These are phyloP conservation scores for Nibea albiflora DNA, from an alignment of 2,113 vertebrate genomes.

Conservation along the genomic window DNA sequence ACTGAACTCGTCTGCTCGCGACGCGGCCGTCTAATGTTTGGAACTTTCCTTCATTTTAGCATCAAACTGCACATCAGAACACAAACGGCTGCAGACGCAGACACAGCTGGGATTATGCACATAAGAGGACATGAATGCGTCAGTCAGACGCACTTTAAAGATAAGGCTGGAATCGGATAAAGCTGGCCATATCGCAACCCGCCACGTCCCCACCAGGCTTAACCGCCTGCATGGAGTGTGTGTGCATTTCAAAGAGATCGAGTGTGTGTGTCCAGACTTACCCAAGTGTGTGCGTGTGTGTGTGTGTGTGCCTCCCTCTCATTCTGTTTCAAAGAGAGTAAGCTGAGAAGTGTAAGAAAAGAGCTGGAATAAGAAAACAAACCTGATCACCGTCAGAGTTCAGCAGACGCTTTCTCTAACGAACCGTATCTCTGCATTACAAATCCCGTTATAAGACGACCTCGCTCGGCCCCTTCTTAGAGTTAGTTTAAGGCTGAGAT, in stretches of 20 bases:
- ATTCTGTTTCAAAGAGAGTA: slow-evolving; percentile 64
- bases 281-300: slow-evolving; percentile 29
- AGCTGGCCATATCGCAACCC: slow-evolving; percentile 48
- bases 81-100: not conserved
- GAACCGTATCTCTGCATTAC: slow-evolving; percentile 21
- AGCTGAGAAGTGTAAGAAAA: slow-evolving; percentile 56
- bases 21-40: not conserved
- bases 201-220: slow-evolving; percentile 57
- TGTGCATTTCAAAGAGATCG: slow-evolving; percentile 74
- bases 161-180: slow-evolving; percentile 70
- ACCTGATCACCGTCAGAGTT: slow-evolving; percentile 32
- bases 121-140: slow-evolving; percentile 10
- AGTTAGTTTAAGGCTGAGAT: slow-evolving; percentile 26
- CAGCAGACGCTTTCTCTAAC: slow-evolving; percentile 24
- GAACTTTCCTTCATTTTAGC: too few species aligned
- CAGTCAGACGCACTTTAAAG: slow-evolving; percentile 55
- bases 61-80: not conserved
- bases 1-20: not conserved
- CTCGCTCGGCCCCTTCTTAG: not conserved
- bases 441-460: slow-evolving; percentile 22
- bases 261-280: slow-evolving; percentile 53
- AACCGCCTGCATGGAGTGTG: slow-evolving; percentile 55
- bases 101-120: not conserved
- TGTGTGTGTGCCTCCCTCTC: not conserved
- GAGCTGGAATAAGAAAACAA: slow-evolving; percentile 20